Conservation (phyloP, 1,140 invertebrate genomes). For the Drosophila quadrilineata region DNA sequence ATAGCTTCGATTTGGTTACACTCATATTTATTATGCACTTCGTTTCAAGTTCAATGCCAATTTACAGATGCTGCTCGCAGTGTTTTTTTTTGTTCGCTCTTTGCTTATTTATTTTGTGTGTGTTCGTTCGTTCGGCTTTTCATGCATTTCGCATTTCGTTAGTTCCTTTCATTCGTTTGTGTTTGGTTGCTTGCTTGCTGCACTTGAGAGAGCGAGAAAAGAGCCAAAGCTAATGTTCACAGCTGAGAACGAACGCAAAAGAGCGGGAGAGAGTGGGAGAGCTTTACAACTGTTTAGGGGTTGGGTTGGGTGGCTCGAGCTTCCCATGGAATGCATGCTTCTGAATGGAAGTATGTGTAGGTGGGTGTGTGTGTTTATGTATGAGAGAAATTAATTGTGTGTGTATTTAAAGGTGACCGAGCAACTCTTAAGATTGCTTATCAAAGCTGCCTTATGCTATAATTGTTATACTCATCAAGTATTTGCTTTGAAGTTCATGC, state of each 20-base stretch:
- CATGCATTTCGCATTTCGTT: not conserved
- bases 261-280: conserved; percentile 10
- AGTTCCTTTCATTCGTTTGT: too few species aligned
- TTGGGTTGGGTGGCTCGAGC: not conserved
- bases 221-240: conserved; percentile 22
- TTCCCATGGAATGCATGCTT: too few species aligned
- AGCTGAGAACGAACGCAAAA: not conserved
- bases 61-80: conserved; percentile 23
- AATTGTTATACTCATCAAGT: not conserved
- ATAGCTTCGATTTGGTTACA: not conserved
- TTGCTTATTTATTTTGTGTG: not conserved
- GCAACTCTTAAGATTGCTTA: conserved; percentile 10
- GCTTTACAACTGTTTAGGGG: conserved; percentile 14
- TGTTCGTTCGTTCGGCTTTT: not conserved
- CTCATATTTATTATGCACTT: conserved; percentile 4
- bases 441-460: conserved; percentile 7
- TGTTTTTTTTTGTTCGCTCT: conserved; percentile 22
- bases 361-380: too few species aligned
- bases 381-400: not conserved
- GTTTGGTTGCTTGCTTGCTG: too few species aligned
- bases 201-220: conserved; percentile 15
- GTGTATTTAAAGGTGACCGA: conserved; percentile 21
- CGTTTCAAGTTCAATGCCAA: conserved; percentile 66
- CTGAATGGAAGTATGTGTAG: too few species aligned
- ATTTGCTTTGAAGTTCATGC: conserved; percentile 29